phyloP scores from a whole-genome alignment of 2,113 vertebrate genomes.

The Crotalus horridus region DNA sequence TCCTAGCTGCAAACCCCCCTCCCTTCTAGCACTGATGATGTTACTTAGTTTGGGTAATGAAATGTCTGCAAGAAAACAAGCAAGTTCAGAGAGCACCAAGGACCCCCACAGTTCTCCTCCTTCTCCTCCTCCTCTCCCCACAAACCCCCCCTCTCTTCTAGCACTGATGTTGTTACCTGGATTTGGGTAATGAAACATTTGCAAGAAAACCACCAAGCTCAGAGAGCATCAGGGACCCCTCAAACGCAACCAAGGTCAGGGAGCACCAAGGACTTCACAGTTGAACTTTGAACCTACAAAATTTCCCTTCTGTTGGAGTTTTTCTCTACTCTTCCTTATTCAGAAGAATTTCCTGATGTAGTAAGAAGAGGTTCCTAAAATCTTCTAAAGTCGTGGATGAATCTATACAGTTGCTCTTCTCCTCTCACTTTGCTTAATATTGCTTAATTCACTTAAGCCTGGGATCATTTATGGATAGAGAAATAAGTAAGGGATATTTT shows the following conservation, averaged over 20 bases:
- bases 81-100: not conserved
- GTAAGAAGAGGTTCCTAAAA: not conserved
- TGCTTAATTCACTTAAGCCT: not conserved
- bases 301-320: not conserved
- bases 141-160: not conserved
- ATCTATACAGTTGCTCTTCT: not conserved
- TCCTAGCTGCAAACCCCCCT: not conserved
- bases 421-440: not conserved
- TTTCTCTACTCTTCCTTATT: not conserved
- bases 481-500: not conserved
- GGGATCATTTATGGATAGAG: not conserved
- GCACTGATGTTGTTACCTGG: not conserved
- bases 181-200: not conserved
- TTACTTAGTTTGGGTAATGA: not conserved
- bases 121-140: no score
- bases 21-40: not conserved
- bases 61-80: not conserved
- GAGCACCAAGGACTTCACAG: not conserved
- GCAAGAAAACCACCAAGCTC: not conserved
- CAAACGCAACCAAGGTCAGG: no score
- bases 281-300: not conserved
- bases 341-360: no score
- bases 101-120: no score
- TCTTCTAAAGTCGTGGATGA: not conserved
- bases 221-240: no score